A percentile compares a stretch with the other conserved stretches of the same genome.
phyloP scores from a whole-genome alignment of 2,888 invertebrate species.

The Tenthredo livida region DNA sequence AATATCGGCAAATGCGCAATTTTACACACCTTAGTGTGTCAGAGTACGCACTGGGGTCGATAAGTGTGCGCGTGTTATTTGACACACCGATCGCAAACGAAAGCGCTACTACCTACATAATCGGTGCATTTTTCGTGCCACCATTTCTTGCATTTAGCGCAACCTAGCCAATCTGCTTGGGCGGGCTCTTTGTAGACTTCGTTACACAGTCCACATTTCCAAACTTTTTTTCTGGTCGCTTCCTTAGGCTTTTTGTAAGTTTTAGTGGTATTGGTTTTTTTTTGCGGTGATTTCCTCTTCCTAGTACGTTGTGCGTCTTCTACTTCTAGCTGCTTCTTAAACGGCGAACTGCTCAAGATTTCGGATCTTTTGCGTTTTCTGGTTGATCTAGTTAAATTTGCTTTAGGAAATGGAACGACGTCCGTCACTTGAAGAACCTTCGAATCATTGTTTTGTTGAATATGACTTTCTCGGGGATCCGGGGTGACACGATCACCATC shows the following conservation, averaged over 20 bases:
- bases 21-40: no score
- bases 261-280: background rate
- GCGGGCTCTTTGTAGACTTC: background rate
- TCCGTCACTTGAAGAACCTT: background rate
- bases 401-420: slow-evolving; percentile 1
- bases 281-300: background rate
- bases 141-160: background rate
- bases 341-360: background rate
- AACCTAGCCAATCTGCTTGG: background rate
- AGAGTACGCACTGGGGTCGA: background rate
- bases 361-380: slow-evolving; percentile 4
- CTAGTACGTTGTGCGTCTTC: background rate
- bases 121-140: background rate
- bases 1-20: background rate
- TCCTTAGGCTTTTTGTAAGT: background rate
- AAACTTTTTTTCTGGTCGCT: background rate
- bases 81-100: background rate
- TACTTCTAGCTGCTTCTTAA: background rate
- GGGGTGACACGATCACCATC: background rate
- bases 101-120: background rate
- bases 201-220: background rate
- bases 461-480: background rate
- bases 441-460: background rate
- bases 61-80: background rate
- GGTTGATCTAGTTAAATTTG: background rate